Evolutionary conservation across 2,888 invertebrate species (phyloP).

Genomic region (Vesta saturnalis): DNA sequence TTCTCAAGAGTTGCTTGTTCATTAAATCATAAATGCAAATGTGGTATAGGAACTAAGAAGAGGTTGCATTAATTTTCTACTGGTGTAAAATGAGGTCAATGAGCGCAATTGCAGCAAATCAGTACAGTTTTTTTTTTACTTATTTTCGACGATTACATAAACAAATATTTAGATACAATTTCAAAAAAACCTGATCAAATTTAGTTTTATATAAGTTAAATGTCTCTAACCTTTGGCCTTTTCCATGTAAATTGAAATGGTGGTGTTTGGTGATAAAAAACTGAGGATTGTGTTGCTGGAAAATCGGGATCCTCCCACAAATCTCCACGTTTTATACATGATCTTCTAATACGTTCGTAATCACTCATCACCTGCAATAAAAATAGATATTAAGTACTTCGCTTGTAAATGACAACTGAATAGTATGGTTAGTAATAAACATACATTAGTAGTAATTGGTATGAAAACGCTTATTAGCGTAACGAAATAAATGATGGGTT

Average conservation of each 20-base stretch:
- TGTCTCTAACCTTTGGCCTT: constrained; percentile 80
- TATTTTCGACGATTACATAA: background rate
- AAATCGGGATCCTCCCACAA: constrained; percentile 94
- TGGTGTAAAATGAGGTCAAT: no score
- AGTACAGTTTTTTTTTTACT: no score
- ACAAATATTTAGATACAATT: background rate
- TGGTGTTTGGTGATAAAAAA: constrained; percentile 95
- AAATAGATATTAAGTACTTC: constrained; percentile 16
- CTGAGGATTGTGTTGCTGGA: constrained; percentile 86
- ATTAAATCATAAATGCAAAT: no score
- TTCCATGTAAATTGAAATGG: constrained; percentile 94
- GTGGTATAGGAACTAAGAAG: no score
- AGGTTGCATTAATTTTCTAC: no score
- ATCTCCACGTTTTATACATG: constrained; percentile 81
- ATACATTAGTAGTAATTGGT: no score
- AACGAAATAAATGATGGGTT: no score
- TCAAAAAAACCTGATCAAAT: background rate
- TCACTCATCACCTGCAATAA: constrained; percentile 72
- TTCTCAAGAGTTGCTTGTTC: no score
- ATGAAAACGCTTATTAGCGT: no score
- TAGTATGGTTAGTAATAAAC: background rate
- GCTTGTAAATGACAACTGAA: background rate
- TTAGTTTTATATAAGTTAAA: no score
- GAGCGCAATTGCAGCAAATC: no score
- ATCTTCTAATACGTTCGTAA: constrained; percentile 84